These are phyloP conservation scores for Zosterops borbonicus DNA, from an alignment of 2,113 vertebrate genomes.

Conservation along the genomic window DNA sequence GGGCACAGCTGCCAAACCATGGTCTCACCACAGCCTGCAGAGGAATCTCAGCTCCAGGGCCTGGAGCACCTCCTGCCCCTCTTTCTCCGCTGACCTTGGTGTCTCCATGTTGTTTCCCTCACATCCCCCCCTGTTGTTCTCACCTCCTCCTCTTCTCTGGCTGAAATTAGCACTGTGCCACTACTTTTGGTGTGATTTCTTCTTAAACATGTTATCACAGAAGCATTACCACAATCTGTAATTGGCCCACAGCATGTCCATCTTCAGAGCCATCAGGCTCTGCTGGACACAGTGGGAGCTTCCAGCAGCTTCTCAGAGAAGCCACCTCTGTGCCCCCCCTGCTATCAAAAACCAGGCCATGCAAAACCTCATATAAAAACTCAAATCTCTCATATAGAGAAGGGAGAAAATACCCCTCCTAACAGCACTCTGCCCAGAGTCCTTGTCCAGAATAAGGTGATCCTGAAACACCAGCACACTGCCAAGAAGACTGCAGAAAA, in stretches of 20 bases:
- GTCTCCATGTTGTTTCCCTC: background rate
- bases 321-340: accelerated
- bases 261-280: background rate
- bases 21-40: accelerated
- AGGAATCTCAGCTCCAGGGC: accelerated
- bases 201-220: background rate
- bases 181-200: background rate
- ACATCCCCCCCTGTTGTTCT: background rate
- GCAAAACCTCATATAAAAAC: background rate
- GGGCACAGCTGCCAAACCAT: background rate
- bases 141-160: background rate
- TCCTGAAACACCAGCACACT: background rate
- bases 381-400: background rate
- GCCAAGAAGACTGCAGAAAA: background rate
- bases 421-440: background rate
- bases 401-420: background rate
- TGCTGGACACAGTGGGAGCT: too few species aligned
- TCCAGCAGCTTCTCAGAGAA: background rate
- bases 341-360: background rate
- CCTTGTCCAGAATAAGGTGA: background rate
- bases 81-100: too few species aligned
- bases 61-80: background rate
- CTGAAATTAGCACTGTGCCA: background rate
- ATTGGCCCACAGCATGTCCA: background rate
- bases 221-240: accelerated